Percentiles rank a stretch among this genome's conserved stretches.
These are phyloP conservation scores for Beroe ovata DNA, from an alignment of 37 sponge, comb jelly and placozoan species.

Conservation along the genomic window DNA sequence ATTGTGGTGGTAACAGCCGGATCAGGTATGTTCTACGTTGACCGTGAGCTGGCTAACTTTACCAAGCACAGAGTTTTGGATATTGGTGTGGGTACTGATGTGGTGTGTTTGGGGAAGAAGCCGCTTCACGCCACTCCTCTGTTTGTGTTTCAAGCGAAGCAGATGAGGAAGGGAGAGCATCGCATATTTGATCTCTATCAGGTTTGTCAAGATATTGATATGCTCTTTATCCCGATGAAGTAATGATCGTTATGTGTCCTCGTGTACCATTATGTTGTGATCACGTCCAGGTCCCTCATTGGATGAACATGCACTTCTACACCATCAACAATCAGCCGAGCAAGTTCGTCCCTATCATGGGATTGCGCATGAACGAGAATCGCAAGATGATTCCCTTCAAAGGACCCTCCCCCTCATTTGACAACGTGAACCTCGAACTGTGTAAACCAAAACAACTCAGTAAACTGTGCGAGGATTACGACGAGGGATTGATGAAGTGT, in stretches of 20 bases:
- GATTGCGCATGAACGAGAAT: not conserved
- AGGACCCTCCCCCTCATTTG: not conserved
- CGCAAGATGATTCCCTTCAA: conserved; percentile 13
- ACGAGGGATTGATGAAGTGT: not conserved
- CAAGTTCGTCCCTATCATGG: conserved; percentile 21
- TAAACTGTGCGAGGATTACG: conserved; percentile 54
- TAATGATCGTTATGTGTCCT: no score
- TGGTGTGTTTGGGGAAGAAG: conserved; percentile 85
- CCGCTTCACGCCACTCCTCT: conserved; percentile 93
- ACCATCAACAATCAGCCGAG: not conserved
- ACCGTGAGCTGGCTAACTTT: conserved; percentile 62
- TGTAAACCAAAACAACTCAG: conserved; percentile 16
- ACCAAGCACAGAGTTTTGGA: conserved; percentile 54
- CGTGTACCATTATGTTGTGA: not conserved
- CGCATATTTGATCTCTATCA: conserved; percentile 1
- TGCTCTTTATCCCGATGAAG: no score
- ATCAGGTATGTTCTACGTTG: conserved; percentile 77
- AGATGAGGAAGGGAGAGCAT: conserved; percentile 11
- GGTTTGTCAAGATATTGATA: not conserved
- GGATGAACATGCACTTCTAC: conserved; percentile 66
- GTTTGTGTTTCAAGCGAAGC: conserved; percentile 71
- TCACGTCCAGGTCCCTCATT: conserved; percentile 64
- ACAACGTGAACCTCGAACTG: not conserved
- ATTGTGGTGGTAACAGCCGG: conserved; percentile 88
- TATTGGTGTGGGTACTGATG: conserved; percentile 78